These are phyloP conservation scores for Leptopterna dolabrata DNA, from an alignment of 2,888 invertebrate species.

Conservation along the genomic window DNA sequence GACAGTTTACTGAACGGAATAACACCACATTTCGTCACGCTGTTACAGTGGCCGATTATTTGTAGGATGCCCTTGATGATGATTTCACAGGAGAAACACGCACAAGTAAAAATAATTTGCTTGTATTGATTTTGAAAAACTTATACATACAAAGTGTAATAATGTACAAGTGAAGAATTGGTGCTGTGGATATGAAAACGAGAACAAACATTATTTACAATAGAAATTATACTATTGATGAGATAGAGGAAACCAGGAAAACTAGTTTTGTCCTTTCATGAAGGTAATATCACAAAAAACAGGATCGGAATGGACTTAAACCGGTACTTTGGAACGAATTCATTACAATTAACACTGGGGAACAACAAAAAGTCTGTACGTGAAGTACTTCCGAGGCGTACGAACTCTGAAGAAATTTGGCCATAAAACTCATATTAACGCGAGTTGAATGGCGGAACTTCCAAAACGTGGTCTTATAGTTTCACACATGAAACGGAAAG, in stretches of 20 bases:
- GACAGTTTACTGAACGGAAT: no score
- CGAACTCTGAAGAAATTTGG: no score
- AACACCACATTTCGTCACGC: no score
- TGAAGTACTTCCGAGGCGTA: no score
- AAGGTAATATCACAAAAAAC: background rate
- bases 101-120: slow-evolving; percentile 41
- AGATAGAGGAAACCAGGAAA: background rate
- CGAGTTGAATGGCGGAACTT: no score
- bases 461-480: no score
- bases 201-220: slow-evolving; percentile 27
- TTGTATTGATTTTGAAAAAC: slow-evolving; percentile 36
- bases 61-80: no score
- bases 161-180: slow-evolving; percentile 28
- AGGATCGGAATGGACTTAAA: background rate
- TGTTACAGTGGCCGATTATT: no score
- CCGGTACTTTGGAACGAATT: background rate
- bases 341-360: background rate
- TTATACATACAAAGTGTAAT: background rate
- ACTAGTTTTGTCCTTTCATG: background rate
- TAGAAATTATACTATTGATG: background rate
- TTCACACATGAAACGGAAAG: no score
- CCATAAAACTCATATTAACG: no score
- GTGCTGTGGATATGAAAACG: slow-evolving; percentile 31
- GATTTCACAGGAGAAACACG: no score
- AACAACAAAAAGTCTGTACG: no score